Evolutionary conservation across 2,113 vertebrate species (phyloP).

Genomic region (Hippocampus mohnikei): DNA sequence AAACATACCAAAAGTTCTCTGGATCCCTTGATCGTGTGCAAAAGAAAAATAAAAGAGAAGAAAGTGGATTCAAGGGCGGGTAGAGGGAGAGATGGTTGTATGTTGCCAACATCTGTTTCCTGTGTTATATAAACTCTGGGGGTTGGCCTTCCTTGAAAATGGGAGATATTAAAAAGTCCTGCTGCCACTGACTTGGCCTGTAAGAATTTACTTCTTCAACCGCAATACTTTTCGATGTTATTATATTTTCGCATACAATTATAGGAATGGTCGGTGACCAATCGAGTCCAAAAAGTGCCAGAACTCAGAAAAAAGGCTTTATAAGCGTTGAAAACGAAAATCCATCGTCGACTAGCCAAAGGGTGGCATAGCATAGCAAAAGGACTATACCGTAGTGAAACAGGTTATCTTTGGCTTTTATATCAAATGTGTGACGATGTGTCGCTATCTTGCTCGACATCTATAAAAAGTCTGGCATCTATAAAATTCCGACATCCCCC

Average conservation of each 20-base stretch:
- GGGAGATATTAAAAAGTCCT: conserved; percentile 60
- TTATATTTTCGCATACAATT: not conserved
- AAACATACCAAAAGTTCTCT: conserved; percentile 16
- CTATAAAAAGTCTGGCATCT: not conserved
- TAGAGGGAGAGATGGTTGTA: conserved; percentile 46
- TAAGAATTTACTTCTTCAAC: conserved; percentile 33
- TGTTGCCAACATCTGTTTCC: conserved; percentile 72
- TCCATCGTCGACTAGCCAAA: not conserved
- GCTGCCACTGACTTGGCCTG: conserved; percentile 55
- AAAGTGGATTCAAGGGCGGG: not conserved
- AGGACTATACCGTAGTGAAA: not conserved
- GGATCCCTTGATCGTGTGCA: conserved; percentile 15
- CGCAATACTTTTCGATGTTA: conserved; percentile 16
- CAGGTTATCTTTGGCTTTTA: not conserved
- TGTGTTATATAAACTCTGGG: conserved; percentile 69
- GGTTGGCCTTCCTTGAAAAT: conserved; percentile 55
- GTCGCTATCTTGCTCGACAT: not conserved
- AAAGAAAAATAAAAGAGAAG: not conserved
- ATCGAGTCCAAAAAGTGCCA: not conserved
- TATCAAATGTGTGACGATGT: not conserved
- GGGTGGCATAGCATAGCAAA: not conserved
- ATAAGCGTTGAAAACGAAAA: not conserved
- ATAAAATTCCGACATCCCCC: not conserved
- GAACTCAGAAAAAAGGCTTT: not conserved
- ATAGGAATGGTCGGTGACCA: too few species aligned